Evolutionary conservation across 2,113 vertebrate species (phyloP), one percentile per base, ranked within the genome.

Genomic region (Myrmecobius fasciatus): DNA sequence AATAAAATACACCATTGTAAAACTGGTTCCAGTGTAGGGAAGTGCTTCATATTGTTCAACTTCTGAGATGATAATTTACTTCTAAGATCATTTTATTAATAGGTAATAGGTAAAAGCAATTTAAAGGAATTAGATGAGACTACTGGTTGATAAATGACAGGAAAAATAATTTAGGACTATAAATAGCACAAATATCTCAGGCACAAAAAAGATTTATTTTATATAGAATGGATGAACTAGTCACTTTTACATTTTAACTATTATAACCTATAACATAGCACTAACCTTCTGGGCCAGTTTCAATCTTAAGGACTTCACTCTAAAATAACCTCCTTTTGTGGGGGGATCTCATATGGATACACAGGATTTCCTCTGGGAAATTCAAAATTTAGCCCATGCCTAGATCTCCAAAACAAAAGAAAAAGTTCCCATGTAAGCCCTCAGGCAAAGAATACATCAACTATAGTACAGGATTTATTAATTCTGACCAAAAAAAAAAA

Each of bases 11-110:
- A 3, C 49, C 25, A n/a, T 67, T 91, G 46, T 75, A 91, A 89
- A 91, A 52, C 4, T 9, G 25, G 31, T 53, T 53, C 43, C 91
- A 54, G 4, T 5, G 3, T 48, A 67, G 31, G 24, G 52, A 9
- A 11, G 11, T 0, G 20, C 10, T 8, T 3, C 17, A 48, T 3
- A 28, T 0, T 22, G 52, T 5, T 36, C 20, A 56, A 9, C 5
- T 1, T 24, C 43, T 26, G 53, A 25, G 2, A 46, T 1, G 17
- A 53, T 25, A 31, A 9, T 96, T 51, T 83, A 36, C 49, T 89
- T 95, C 75, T 60, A 89, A 94, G 22, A 20, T 20, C 17, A 9
- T 10, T 12, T 12, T n/a, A 0, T 9, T 36, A 48, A 43, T 91
- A 48, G 36, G 14, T 11, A 89, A 94, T n/a, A 91, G 89, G 26